Base-by-base conservation (phyloP, 2,888 invertebrate genomes). In the Campoplex nolae region DNA sequence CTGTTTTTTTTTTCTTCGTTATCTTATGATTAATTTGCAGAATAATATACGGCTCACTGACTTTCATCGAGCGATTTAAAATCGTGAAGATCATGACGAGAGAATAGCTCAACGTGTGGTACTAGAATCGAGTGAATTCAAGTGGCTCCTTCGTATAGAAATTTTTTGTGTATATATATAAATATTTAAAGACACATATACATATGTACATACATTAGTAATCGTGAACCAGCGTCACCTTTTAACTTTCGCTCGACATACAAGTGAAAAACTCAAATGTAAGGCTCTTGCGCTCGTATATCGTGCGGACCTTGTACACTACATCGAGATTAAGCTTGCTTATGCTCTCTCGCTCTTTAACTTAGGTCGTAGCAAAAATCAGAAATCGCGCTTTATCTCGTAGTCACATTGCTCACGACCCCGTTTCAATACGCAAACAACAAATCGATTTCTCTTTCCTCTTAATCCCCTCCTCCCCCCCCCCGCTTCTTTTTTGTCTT, bases 81-180 rank as follows among this genome's bases (percentile, higher is more conserved):
- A 74, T 82, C 84, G 87, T 82, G 84, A 87, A 68, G 78, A 70
- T 87, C 87, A 84, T 84, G 84, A 88, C 76, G 84, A 88, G 76
- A 68, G 45, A 76, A 80, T 45, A 77, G 32, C 51, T 65, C 23
- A 32, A 45, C 38, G 38, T n/a, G 58, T 65, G 54, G 58, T 71
- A 62, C 62, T 67, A 58, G 75, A 87, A 85, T 67, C 45, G 54
- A 71, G 82, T 56, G 76, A 83, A 83, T 85, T 83, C 67, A 77
- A 85, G 62, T 67, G 51, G 32, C 48, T 70, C n/a, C 54, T 70
- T 35, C 51, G 42, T 51, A n/a, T 48, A 42, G 38, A 78, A 18
- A 68, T 35, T 67, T n/a, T 42, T 7, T 23, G 16, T 9, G 71
- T 45, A 45, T 48, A 4, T 28, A 23, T 78, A 51, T 68, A 68